phyloP scores from a whole-genome alignment of 1,140 invertebrate genomes.

The Portunus trituberculatus region DNA sequence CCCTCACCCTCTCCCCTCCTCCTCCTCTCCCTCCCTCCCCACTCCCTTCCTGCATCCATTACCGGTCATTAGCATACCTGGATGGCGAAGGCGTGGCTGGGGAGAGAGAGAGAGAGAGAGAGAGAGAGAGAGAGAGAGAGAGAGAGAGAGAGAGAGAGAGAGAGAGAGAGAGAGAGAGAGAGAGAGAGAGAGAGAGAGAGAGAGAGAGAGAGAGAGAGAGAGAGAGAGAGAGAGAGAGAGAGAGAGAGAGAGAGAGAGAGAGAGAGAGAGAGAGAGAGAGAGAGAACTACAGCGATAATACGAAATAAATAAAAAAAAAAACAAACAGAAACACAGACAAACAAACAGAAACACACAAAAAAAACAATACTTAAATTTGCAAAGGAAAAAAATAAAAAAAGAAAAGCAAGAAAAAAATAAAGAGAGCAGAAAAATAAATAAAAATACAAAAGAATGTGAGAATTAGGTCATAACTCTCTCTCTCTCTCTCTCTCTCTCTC shows the following conservation, averaged over 20 bases:
- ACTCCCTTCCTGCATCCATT: not conserved
- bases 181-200: not conserved
- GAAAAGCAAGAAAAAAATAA: not conserved
- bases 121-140: slow-evolving; percentile 12
- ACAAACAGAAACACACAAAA: no score
- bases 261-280: slow-evolving; percentile 41
- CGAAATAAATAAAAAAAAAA: not conserved
- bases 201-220: slow-evolving; percentile 16
- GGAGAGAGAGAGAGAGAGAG: not conserved
- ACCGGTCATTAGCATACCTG: slow-evolving; percentile 52
- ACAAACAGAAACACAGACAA: not conserved
- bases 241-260: slow-evolving; percentile 23
- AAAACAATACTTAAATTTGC: no score
- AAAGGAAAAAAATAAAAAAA: not conserved
- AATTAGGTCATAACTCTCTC: not conserved
- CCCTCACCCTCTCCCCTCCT: no score
- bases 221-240: slow-evolving; percentile 45
- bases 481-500: slow-evolving; percentile 36
- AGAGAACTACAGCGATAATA: no score
- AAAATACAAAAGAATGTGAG: not conserved
- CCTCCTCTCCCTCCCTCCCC: no score
- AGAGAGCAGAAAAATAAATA: not conserved
- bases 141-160: slow-evolving; percentile 43
- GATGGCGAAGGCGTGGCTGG: not conserved
- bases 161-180: slow-evolving; percentile 52